Base-by-base conservation (phyloP, 2,888 invertebrate species). In the Lochmaea capreae region DNA sequence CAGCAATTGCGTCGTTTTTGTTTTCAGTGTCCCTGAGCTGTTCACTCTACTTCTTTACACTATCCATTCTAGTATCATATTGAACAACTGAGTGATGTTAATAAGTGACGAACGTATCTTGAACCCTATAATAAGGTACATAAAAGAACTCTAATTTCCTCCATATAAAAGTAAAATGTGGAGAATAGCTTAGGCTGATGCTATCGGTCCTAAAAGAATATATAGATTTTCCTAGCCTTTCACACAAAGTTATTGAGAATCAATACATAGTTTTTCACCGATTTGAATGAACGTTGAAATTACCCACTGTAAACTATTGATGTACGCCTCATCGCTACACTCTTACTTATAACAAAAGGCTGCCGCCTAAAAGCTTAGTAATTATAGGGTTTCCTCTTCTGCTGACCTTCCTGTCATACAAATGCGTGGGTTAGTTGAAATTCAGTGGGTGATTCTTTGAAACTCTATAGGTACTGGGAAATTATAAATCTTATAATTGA, bases 351-450 rank as follows among this genome's bases (percentile, higher is more conserved):
- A 71, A 71, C 70, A 71, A 71, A 68, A 71, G 70, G 46, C 42
- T 26, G 65, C 70, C 70, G 70, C 63, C 65, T 71, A 71, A 71
- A 71, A 71, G 70, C 70, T 42, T 33, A 65, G 54, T 71, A 71
- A 71, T 71, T 71, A 71, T 58, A 65, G 70, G 65, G 70, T 71
- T 71, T 71, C 70, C 70, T 71, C 70, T 71, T 65, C 33, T 65
- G 58, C 70, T 71, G 70, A 71, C 70, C 70, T 71, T 58, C 70
- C 70, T 58, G 65, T 71, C 70, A 71, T 71, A 71, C 65, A 71
- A 71, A 71, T 16, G 52, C 52, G 12, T 52, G 5, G 52, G n/a
- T 54, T 16, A 54, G 52, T 54, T 54, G 52, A 54, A 54, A 54
- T 54, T 54, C 52, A 16, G 52, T 54, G 52, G 52, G 52, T 54